Evolutionary conservation across 2,888 invertebrate species (phyloP).

Genomic region (Chesias legatella): DNA sequence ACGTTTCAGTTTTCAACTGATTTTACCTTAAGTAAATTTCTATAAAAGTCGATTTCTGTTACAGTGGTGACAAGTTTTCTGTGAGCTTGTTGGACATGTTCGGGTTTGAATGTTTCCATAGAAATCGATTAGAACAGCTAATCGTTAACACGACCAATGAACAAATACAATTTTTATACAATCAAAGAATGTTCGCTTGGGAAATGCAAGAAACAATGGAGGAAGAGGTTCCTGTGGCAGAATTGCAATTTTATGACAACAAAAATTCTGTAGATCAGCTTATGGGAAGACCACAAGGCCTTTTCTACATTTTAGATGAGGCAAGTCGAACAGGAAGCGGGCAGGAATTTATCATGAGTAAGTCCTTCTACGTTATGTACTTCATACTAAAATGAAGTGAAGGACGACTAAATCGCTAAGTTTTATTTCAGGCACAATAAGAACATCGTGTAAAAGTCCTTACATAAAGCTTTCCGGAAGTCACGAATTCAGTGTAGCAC

Average conservation of each 20-base stretch:
- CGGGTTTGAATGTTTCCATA: slow-evolving; percentile 94
- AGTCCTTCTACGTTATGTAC: slow-evolving; percentile 25
- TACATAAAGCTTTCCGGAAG: slow-evolving; percentile 79
- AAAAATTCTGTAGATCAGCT: slow-evolving; percentile 93
- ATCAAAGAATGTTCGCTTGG: slow-evolving; percentile 94
- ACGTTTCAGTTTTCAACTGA: not conserved
- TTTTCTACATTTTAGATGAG: slow-evolving; percentile 93
- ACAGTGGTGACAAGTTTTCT: slow-evolving; percentile 90
- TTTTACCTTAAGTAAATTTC: not conserved
- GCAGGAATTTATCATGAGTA: slow-evolving; percentile 87
- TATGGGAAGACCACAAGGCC: slow-evolving; percentile 89
- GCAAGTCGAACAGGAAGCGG: slow-evolving; percentile 88
- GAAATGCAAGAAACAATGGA: slow-evolving; percentile 91
- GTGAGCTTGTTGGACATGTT: slow-evolving; percentile 93
- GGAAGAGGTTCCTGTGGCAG: slow-evolving; percentile 87
- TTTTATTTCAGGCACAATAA: slow-evolving; percentile 73
- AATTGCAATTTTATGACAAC: slow-evolving; percentile 92
- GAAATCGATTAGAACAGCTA: slow-evolving; percentile 92
- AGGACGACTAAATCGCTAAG: no score
- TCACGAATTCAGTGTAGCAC: slow-evolving; percentile 90
- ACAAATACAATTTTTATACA: slow-evolving; percentile 95
- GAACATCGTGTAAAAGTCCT: slow-evolving; percentile 72
- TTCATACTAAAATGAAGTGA: not conserved
- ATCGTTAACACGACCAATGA: slow-evolving; percentile 95
- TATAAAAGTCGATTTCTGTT: slow-evolving; percentile 38